These are phyloP conservation scores for Chlamydotis undulata DNA, from an alignment of 2,113 vertebrate genomes.

Conservation along the genomic window DNA sequence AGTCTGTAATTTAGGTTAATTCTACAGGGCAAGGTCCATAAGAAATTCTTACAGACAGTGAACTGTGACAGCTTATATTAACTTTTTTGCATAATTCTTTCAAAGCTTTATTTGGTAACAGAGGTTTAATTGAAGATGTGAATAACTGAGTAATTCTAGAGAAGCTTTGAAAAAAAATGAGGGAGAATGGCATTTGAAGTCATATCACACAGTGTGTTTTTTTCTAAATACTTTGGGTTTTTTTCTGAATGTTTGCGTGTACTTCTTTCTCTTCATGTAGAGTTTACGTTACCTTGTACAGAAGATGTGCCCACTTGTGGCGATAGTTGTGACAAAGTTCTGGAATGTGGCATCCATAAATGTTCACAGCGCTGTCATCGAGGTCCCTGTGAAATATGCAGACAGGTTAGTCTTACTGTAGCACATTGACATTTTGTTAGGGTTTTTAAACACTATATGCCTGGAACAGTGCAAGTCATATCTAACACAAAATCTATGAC, in stretches of 20 bases:
- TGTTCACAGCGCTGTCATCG: slow-evolving; percentile 96
- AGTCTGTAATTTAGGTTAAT: background rate
- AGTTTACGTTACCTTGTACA: slow-evolving; percentile 90
- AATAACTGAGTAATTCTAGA: background rate
- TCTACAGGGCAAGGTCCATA: background rate
- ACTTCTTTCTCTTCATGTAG: slow-evolving; percentile 65
- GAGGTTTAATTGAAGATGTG: background rate
- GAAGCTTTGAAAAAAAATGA: background rate
- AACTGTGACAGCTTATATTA: background rate
- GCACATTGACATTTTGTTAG: background rate
- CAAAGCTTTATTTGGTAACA: background rate
- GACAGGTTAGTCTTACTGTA: slow-evolving; percentile 82
- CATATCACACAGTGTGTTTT: background rate
- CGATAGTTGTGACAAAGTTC: slow-evolving; percentile 89
- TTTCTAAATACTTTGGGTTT: background rate
- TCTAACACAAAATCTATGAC: background rate
- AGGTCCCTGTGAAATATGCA: slow-evolving; percentile 92
- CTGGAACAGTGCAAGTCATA: background rate
- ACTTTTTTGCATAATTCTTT: background rate
- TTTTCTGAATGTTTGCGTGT: background rate
- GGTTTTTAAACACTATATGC: background rate
- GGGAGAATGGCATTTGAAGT: background rate
- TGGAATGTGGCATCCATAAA: slow-evolving; percentile 91
- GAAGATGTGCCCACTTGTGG: slow-evolving; percentile 93
- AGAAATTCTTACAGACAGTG: background rate